Evolutionary conservation across 2,888 invertebrate genomes (phyloP), one percentile per base, ranked within the genome.

Genomic region (Cantharis flavilabris): DNA sequence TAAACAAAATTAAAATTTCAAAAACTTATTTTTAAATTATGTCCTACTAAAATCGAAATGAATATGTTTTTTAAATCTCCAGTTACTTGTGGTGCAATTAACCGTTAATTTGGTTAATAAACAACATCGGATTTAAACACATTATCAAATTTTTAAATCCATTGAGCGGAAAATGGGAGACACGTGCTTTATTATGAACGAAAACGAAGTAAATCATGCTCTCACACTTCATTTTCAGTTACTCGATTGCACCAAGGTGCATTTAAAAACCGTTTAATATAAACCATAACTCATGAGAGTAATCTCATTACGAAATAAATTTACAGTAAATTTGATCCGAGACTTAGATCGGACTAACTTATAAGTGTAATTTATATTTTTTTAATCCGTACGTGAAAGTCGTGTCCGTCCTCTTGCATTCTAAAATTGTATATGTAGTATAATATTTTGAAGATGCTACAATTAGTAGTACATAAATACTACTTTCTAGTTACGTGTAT

Each of bases 401-500:
- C 26, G 20, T 67, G 20, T 26, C 23, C 26, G 64, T 67, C 20
- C 13, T 26, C 20, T 5, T 67, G 65, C 65, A 23, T 67, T 67
- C 65, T 67, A 26, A 67, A 67, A 67, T 67, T 67, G 20, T 67
- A 67, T 23, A 26, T 16, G 16, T 16, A 16, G 16, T 16, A 16
- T 23, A 67, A 67, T 26, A 67, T 63, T 71, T 64, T 28, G 63
- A 71, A 71, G 33, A 70, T 30, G 70, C 33, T 26, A 26, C 69
- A 69, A 28, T 30, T 28, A 69, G 28, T 69, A 69, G 16, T 69
- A 30, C 20, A 64, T 30, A 33, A 70, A 33, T 70, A 30, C 33
- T 70, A 70, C 70, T 70, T 70, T 70, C 70, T 70, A 70, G 30
- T 70, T 70, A 33, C 33, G 33, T 70, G 10, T 28, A 71, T 18